Conservation (phyloP, 2,113 vertebrate species). For the Ptilonorhynchus violaceus region DNA sequence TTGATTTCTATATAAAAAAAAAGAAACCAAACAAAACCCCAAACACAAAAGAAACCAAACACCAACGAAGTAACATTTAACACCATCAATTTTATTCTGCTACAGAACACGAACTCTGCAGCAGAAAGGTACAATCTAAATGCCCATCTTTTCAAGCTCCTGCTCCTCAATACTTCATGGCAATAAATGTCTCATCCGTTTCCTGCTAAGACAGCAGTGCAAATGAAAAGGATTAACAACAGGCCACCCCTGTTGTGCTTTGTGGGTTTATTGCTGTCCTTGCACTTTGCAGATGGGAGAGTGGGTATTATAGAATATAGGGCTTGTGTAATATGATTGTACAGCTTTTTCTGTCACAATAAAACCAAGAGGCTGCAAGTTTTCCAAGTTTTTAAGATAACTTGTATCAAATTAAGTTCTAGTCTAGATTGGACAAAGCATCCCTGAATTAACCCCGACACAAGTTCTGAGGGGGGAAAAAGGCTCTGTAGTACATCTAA, state of each 20-base stretch:
- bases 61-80: background rate
- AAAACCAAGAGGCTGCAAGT: background rate
- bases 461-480: background rate
- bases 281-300: background rate
- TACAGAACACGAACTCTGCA: background rate
- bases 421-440: background rate
- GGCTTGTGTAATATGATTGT: background rate
- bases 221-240: background rate
- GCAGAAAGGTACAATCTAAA: background rate
- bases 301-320: background rate
- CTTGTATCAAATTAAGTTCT: background rate
- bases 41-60: background rate
- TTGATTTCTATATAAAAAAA: background rate
- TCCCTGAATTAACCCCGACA: background rate
- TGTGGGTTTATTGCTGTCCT: background rate
- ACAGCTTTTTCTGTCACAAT: background rate
- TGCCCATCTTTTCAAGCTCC: background rate
- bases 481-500: background rate
- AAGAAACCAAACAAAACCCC: background rate
- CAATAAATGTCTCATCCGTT: background rate
- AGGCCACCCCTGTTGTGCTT: background rate
- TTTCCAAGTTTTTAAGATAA: background rate
- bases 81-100: background rate
- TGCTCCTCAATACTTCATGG: background rate
- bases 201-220: background rate